A percentile compares a stretch with the other conserved stretches of the same genome.
Evolutionary conservation across 2,797 vertebrate species (phyloP).

Genomic region (Etheostoma nigrum): DNA sequence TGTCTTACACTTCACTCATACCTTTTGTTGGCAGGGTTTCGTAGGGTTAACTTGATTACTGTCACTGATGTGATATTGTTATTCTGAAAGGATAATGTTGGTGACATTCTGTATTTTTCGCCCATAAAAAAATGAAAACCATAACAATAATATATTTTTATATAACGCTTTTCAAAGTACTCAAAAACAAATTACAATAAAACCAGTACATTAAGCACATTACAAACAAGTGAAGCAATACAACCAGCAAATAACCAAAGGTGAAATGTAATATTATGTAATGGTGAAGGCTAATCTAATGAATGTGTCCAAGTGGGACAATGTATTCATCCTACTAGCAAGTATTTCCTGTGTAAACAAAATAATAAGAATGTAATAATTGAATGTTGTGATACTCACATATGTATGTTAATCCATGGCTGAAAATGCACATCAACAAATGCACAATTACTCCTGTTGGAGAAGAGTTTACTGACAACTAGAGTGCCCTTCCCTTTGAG

Average conservation of each 20-base stretch:
- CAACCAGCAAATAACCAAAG: too few species aligned
- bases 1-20: constrained; percentile 29
- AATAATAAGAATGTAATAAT: not conserved
- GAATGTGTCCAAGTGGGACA: too few species aligned
- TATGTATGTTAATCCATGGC: not conserved
- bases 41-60: constrained; percentile 13
- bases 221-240: too few species aligned
- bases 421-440: not conserved
- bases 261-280: too few species aligned
- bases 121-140: not conserved
- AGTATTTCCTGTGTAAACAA: not conserved
- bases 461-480: not conserved
- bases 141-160: not conserved
- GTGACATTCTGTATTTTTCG: constrained; percentile 10
- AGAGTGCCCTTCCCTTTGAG: not conserved
- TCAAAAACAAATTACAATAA: too few species aligned
- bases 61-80: not conserved
- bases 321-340: not conserved
- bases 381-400: not conserved
- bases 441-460: not conserved
- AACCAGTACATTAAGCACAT: too few species aligned
- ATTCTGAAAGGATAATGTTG: not conserved
- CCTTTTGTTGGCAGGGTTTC: constrained; percentile 23
- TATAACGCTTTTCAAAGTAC: too few species aligned
- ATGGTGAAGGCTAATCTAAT: too few species aligned